phyloP scores from a whole-genome alignment of 2,113 vertebrate genomes.

The Oncorhynchus keta region DNA sequence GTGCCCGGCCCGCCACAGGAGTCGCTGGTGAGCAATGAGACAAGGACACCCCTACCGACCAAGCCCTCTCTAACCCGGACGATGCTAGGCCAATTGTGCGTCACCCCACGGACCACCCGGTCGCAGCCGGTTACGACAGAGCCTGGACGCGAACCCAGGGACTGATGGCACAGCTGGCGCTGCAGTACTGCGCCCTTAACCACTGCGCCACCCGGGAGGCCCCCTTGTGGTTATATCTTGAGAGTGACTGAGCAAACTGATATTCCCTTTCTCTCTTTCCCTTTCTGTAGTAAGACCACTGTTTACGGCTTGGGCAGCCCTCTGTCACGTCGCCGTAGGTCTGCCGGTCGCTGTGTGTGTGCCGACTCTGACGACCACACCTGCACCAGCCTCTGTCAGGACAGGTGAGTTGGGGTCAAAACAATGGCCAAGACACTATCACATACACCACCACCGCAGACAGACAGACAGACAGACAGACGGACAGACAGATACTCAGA shows the following conservation, averaged over 20 bases:
- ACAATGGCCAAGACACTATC: rapidly evolving
- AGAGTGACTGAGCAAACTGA: background rate
- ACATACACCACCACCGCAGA: background rate
- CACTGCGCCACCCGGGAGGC: too few species aligned
- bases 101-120: too few species aligned
- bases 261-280: conserved; percentile 2
- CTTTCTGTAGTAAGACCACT: conserved; percentile 79
- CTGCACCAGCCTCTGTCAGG: conserved; percentile 83
- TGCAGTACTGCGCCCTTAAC: too few species aligned
- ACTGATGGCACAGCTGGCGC: too few species aligned
- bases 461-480: background rate
- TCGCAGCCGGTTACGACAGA: too few species aligned
- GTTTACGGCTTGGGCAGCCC: conserved; percentile 87
- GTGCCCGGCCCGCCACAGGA: too few species aligned
- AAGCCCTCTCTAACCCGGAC: too few species aligned
- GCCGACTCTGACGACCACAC: conserved; percentile 65
- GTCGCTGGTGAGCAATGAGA: too few species aligned
- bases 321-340: conserved; percentile 77
- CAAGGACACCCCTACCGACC: too few species aligned
- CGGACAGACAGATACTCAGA: too few species aligned
- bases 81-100: too few species aligned
- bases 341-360: conserved; percentile 81
- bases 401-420: conserved; percentile 47
- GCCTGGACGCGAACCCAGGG: too few species aligned
- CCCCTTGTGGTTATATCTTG: background rate